Evolutionary conservation across 2,113 vertebrate genomes (phyloP).

Genomic region (Calyptomena viridis): DNA sequence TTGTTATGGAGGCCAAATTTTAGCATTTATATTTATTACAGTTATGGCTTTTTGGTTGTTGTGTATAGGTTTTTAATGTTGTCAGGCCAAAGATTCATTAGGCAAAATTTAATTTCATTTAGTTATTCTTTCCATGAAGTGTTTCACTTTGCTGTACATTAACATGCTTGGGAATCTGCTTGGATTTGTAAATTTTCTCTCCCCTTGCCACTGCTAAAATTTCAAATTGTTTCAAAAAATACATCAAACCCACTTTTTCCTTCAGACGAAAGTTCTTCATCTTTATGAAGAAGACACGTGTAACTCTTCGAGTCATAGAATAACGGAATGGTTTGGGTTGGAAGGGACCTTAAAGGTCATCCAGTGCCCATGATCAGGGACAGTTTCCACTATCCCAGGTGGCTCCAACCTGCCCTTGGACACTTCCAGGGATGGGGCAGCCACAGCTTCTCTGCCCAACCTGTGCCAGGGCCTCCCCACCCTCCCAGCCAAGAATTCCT

Average conservation of each 20-base stretch:
- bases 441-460: neutral
- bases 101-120: neutral
- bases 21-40: neutral
- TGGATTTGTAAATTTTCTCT: neutral
- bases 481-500: neutral
- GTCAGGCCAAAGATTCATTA: neutral
- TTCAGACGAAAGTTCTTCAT: neutral
- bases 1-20: neutral
- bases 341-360: accelerated
- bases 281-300: neutral
- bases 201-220: neutral
- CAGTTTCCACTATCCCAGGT: neutral
- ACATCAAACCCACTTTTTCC: neutral
- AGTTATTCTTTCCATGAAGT: neutral
- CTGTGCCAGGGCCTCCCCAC: neutral
- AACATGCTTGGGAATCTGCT: neutral
- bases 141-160: neutral
- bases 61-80: neutral
- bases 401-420: neutral
- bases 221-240: neutral
- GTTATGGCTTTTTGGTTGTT: neutral
- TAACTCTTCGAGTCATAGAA: neutral
- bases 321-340: neutral
- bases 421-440: neutral
- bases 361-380: neutral